Base-by-base conservation (phyloP, 1,140 invertebrate genomes). In the Ceratina australensis region DNA sequence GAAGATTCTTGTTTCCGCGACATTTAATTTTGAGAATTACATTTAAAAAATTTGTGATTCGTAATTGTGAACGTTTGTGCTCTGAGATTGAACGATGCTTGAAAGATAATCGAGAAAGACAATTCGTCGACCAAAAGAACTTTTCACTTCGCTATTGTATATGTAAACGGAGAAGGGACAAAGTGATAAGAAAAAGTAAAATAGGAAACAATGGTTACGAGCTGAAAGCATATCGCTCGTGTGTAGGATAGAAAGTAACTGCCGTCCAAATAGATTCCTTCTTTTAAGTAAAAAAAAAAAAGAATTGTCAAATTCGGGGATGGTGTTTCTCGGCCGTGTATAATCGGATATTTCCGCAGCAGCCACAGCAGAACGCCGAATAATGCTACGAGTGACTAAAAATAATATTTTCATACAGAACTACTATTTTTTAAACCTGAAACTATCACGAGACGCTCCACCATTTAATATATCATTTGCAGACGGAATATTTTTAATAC, bases 231-330 rank as follows among this genome's bases (percentile, higher is more conserved):
- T 59, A 57, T 42, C 33, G 33, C 33, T 42, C 54, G 50, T 60
- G 33, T 57, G 24, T 83, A 83, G 81, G 33, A 72, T 89, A 89
- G 81, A 81, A 84, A 86, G 74, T 85, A 85, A 89, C 84, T 88
- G 88, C 88, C 88, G 88, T 89, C 88, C 88, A 89, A 76, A 80
- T 87, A 89, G 81, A 63, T 85, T 85, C 74, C 74, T 83, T 78
- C 72, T 28, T 54, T 75, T 64, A 66, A 67, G 59, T 80, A 69
- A 84, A 84, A 33, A 33, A 33, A 33, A 42, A 10, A 42, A 10
- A 42, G 10, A 81, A 84, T 84, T 84, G 28, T 78, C 72, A 52
- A 59, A 56, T 47, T 22, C 60, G 52, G 49, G 22, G n/a, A 52
- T 72, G 68, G 22, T 42, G 33, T 42, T 64, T 64, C 28, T 33